Evolutionary conservation across 2,113 vertebrate genomes (phyloP), one percentile per base, ranked within the genome.

Genomic region (Oreochromis tanganicae): DNA sequence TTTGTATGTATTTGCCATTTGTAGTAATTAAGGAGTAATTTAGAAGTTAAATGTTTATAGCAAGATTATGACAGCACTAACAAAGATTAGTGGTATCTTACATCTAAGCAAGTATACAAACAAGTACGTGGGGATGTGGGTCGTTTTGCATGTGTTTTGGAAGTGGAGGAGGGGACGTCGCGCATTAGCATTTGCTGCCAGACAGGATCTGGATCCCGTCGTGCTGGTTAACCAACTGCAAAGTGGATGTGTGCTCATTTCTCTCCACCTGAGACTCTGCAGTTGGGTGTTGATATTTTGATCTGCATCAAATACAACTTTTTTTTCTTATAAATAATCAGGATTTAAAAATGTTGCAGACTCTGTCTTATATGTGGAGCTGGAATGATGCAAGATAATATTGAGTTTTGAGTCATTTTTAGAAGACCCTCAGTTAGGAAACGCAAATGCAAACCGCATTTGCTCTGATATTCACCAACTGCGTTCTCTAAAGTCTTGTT

Each of bases 151-250:
- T 82, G 17, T 27, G 34, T 83, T 80, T 5, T 11, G 12, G 4
- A 14, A 27, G 38, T 7, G 17, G 59, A 41, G 59, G 82, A 63
- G 55, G 41, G 61, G 4, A 66, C 6, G 19, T 66, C n/a, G 10
- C 1, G 4, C 4, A 66, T 38, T 41, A 68, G 29, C 29, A 7
- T 84, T 86, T 43, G 46, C 75, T 79, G n/a, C 19, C 80, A 32
- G 29, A 85, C 82, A 24, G 56, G 84, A 84, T 82, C 27, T 17
- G 9, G 75, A 90, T 88, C 92, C 38, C 71, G 91, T 93, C 54
- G 3, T 48, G 66, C 91, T 79, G 84, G 91, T 94, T 94, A 54
- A 41, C 12, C 43, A 24, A 9, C 84, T 56, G 50, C 29, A n/a
- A 14, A 43, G 71, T 85, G 50, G 17, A 63, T 34, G 13, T 32